Base-by-base conservation (phyloP, 2,888 invertebrate genomes). In the Platerodrilus igneus region DNA sequence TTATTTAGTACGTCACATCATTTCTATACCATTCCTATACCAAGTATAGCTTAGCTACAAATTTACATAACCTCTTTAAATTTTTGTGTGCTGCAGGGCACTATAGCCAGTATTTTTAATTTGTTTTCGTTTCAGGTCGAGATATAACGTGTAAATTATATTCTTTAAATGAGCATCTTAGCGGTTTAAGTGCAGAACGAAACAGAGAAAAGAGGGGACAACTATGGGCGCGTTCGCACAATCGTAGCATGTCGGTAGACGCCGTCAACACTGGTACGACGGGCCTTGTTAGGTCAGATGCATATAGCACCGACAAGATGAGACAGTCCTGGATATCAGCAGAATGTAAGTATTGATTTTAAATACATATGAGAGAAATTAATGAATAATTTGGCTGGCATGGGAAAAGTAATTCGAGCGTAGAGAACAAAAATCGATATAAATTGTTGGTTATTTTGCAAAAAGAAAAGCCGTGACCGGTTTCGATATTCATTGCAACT, bases 71-170 rank as follows among this genome's bases (percentile, higher is more conserved):
- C n/a, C n/a, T n/a, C n/a, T n/a, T n/a, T n/a, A n/a, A n/a, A n/a
- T n/a, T n/a, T n/a, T n/a, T n/a, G n/a, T n/a, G n/a, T n/a, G n/a
- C n/a, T n/a, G n/a, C n/a, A n/a, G n/a, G n/a, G n/a, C n/a, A n/a
- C n/a, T n/a, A n/a, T n/a, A n/a, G n/a, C n/a, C n/a, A n/a, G n/a
- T n/a, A n/a, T n/a, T n/a, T n/a, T n/a, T n/a, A n/a, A n/a, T n/a
- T 17, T 25, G 27, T 37, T 48, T 37, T 43, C 72, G 27, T 47
- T 48, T 13, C 38, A 74, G 84, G 84, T 42, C 86, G 87, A 67
- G 88, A 88, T 64, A 86, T 89, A 62, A 87, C 88, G 19, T 83
- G 84, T 62, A 88, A 89, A 68, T 69, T 89, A 57, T 88, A 88
- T 67, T 85, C 86, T 13, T 74, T 86, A 53, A 86, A 86, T 62